Percentiles rank a stretch among this genome's conserved stretches.
phyloP scores from a whole-genome alignment of 2,113 vertebrate genomes.

The Mohoua ochrocephala region DNA sequence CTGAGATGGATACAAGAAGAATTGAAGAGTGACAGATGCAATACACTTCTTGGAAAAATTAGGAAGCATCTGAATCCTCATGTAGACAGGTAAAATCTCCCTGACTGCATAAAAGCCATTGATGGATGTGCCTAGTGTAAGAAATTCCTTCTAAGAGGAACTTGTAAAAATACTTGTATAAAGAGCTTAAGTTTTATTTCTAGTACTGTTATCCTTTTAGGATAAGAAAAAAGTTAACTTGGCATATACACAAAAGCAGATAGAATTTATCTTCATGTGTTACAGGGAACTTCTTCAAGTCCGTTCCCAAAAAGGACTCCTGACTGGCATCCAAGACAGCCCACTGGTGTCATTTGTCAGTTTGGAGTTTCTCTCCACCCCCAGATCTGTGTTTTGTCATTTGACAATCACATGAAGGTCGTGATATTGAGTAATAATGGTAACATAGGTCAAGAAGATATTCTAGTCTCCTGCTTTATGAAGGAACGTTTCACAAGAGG shows the following conservation, averaged over 20 bases:
- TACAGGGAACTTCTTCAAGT: background rate
- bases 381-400: slow-evolving; percentile 23
- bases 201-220: background rate
- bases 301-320: background rate
- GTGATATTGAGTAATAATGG: slow-evolving; percentile 13
- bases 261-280: background rate
- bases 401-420: slow-evolving; percentile 31
- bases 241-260: accelerated
- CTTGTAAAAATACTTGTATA: background rate
- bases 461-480: background rate
- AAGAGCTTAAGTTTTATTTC: background rate
- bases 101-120: background rate
- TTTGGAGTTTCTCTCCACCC: background rate
- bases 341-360: slow-evolving; percentile 6
- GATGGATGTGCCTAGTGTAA: background rate
- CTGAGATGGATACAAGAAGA: background rate
- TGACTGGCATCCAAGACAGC: background rate
- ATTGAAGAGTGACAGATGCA: background rate
- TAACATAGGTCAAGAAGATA: slow-evolving; percentile 36
- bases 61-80: background rate
- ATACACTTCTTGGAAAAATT: background rate
- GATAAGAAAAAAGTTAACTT: background rate
- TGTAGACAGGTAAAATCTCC: accelerated
- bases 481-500: background rate
- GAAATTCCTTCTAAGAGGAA: background rate